Percentiles rank a stretch among this genome's conserved stretches.
These are phyloP conservation scores for Scaptomyza polygonia DNA, from an alignment of 2,888 invertebrate species.

Conservation along the genomic window DNA sequence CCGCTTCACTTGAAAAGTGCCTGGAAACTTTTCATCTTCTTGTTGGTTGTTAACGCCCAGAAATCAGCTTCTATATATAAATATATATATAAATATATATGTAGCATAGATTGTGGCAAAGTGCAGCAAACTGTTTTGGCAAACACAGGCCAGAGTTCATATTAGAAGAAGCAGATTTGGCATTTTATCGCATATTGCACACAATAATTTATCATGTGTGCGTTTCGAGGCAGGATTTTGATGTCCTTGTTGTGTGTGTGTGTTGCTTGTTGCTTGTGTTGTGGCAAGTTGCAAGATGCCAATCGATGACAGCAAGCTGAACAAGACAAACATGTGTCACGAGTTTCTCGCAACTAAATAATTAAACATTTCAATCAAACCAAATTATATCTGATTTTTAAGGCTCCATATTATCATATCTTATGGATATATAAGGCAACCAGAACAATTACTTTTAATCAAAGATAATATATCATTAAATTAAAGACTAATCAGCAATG, in stretches of 20 bases:
- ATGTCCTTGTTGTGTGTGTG: conserved; percentile 21
- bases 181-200: conserved; percentile 56
- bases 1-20: conserved; percentile 68
- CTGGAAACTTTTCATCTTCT: conserved; percentile 47
- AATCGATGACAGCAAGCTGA: conserved; percentile 53
- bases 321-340: conserved; percentile 1
- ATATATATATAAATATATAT: conserved; percentile 23
- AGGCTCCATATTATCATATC: background rate
- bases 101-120: conserved; percentile 53
- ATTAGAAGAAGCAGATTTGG: conserved; percentile 5
- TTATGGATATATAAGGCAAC: background rate
- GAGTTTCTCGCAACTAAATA: background rate
- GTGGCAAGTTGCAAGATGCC: conserved; percentile 48
- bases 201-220: conserved; percentile 73
- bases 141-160: conserved; percentile 18
- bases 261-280: conserved; percentile 26
- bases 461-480: too few species aligned
- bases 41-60: background rate
- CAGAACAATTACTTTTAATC: too few species aligned
- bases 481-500: too few species aligned
- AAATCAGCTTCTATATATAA: background rate
- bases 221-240: conserved; percentile 58
- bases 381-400: background rate
- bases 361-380: background rate
- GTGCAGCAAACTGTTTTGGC: conserved; percentile 37